Base-by-base conservation (phyloP, 64 coral and sea anemone species). In the Cladopsammia gracilis region DNA sequence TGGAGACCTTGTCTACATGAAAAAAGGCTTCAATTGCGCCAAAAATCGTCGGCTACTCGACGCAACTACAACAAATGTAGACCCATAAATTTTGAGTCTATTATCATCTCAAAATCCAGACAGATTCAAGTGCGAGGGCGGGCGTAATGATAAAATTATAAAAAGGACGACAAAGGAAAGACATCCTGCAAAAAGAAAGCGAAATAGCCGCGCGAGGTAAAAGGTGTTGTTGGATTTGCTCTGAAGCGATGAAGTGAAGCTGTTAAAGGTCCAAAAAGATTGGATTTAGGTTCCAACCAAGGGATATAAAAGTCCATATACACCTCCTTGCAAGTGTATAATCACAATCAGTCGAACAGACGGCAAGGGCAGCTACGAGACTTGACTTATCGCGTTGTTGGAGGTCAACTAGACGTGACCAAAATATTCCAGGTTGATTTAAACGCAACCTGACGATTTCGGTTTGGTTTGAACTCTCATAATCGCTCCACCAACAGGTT, bases 61-160 rank as follows among this genome's bases (percentile, higher is more conserved):
- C 3, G 26, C 25, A 72, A 72, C 15, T 12, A 15, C 25, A 45
- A 14, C 45, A 45, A 75, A 50, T 49, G 8, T 8, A 19, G 6
- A 50, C 10, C 26, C 9, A 49, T 49, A 49, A 46, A 50, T 3
- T 15, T 4, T 45, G 14, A 43, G 46, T 49, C 34, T n/a, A 48
- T 66, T 66, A 48, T 48, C 43, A 67, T 22, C 78, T 82, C 15
- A 13, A 48, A 12, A 10, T 20, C 10, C 60, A 45, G 80, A 83
- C 80, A 83, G 80, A 23, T 22, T 83, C 60, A 83, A 83, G 80
- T 66, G 80, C 61, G 61, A 83, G 62, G 80, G 80, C 80, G 80
- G 74, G 80, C 66, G 60, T 48, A 48, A 51, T 58, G 43, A 66
- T 51, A 67, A 66, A 64, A 67, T 48, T 83, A 10, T 48, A 64